Percentiles rank a stretch among this genome's conserved stretches.
Evolutionary conservation across 2,113 vertebrate genomes (phyloP).

Genomic region (Muntiacus muntjak): DNA sequence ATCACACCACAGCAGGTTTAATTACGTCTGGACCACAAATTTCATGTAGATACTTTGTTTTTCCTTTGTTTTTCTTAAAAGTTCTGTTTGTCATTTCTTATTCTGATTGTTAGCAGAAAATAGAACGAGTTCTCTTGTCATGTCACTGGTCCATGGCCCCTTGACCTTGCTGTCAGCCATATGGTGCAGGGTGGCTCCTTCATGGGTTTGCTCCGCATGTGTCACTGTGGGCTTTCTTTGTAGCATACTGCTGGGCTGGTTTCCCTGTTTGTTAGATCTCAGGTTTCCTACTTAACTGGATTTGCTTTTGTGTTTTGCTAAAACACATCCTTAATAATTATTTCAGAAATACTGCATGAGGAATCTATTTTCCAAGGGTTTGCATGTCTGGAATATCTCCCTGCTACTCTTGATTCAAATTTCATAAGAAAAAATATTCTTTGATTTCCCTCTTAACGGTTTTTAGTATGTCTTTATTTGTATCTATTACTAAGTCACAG

Average conservation of each 20-base stretch:
- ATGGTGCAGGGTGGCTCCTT: accelerated
- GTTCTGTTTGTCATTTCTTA: neutral
- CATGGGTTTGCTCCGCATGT: accelerated
- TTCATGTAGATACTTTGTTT: neutral
- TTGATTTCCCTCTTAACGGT: neutral
- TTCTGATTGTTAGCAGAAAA: neutral
- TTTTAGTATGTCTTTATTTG: constrained; percentile 2
- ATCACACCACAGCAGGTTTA: neutral
- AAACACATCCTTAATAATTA: neutral
- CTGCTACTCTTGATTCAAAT: neutral
- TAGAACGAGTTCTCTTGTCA: neutral
- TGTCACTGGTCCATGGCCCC: accelerated
- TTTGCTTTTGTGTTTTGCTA: constrained; percentile 23
- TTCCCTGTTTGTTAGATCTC: neutral
- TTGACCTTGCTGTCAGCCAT: accelerated
- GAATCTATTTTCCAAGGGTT: neutral
- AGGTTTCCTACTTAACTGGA: neutral
- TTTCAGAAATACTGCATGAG: neutral
- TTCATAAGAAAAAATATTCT: neutral
- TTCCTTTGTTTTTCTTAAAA: neutral
- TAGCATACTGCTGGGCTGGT: neutral
- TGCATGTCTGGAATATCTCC: neutral
- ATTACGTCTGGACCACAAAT: neutral
- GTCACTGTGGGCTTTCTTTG: neutral
- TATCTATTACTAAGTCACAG: neutral